Evolutionary conservation across 2,113 vertebrate species (phyloP), one percentile per base, ranked within the genome.

Genomic region (Plecotus auritus): DNA sequence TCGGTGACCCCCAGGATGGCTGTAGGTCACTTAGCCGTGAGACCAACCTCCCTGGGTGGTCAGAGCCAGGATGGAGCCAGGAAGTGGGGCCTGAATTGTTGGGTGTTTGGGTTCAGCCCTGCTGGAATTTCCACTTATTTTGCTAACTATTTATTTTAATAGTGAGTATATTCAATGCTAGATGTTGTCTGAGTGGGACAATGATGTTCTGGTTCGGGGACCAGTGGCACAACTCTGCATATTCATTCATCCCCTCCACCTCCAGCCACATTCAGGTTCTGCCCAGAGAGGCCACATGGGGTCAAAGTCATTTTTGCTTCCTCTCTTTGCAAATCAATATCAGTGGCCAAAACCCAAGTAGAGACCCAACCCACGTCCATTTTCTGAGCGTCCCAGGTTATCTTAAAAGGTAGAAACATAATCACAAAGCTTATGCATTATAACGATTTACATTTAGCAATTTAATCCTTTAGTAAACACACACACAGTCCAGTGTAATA

Each of bases 41-140:
- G 49, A 17, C 3, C 26, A 32, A 22, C n/a, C 47, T 72, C 22
- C 23, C n/a, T 32, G 1, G 26, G 74, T n/a, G 73, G 40, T 56
- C 42, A 10, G 90, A 69, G 88, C 30, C 93, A 81, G 84, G n/a
- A 12, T 17, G 14, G 96, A 92, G 85, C 59, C 96, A 82, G 96
- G 90, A 97, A 96, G 61, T 23, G 10, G 32, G 28, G 20, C 61
- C 49, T 87, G 83, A 77, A 84, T 74, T 5, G n/a, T 26, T 0
- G 4, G 17, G 23, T 94, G 37, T 93, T 91, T 96, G 56, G 77
- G 89, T 91, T 54, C 70, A 67, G 49, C 93, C 86, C 73, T 67
- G n/a, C 76, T 37, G 94, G 94, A 69, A 95, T 96, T 97, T 93
- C 96, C 96, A 90, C 64, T 8, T 92, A 88, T 95, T 94, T 95